Evolutionary conservation across 2,888 invertebrate genomes (phyloP), one percentile per base, ranked within the genome.

Genomic region (Aromia moschata): DNA sequence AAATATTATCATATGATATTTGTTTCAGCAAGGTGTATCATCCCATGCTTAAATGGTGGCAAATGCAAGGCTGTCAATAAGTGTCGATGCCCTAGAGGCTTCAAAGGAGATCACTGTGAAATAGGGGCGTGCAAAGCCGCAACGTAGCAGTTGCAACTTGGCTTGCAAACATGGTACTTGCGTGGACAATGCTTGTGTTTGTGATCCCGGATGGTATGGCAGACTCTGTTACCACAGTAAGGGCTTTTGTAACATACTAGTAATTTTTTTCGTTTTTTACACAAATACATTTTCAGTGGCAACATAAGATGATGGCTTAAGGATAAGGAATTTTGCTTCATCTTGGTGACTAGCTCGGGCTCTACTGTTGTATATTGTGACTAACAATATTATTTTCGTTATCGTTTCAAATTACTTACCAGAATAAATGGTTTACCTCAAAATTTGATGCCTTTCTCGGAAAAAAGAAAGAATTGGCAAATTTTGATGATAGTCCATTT

Each of bases 41-140:
- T 96, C 71, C 94, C 95, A 1, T 96, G 96, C 78, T 83, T 93
- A 70, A 95, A 95, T 79, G 94, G 94, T 10, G 96, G 96, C 0
- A 89, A 91, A 56, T 96, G 96, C 78, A 90, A 89, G 72, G 94
- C 94, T 30, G 91, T 91, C 59, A 95, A 96, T 81, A 88, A 91
- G 77, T 96, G 96, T 80, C 88, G 92, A 62, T 96, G 96, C 79
- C 91, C 91, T 1, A 84, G 86, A 38, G 95, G 94, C 4, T 90
- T 91, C 70, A 87, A 88, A 65, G 96, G 96, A 9, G 88, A 94
- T 81, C 94, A 94, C 81, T 96, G 96, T 80, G 96, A 96, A 84
- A 91, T 94, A 74, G 93, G n/a, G 91, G 43, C 85, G 91, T 68
- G 85, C 89, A 17, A 82, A 85, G 60, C 81, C 84, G 0, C 87